A percentile compares a stretch with the other conserved stretches of the same genome.
phyloP scores from a whole-genome alignment of 2,888 invertebrate species.

The Ernsta delagoae region DNA sequence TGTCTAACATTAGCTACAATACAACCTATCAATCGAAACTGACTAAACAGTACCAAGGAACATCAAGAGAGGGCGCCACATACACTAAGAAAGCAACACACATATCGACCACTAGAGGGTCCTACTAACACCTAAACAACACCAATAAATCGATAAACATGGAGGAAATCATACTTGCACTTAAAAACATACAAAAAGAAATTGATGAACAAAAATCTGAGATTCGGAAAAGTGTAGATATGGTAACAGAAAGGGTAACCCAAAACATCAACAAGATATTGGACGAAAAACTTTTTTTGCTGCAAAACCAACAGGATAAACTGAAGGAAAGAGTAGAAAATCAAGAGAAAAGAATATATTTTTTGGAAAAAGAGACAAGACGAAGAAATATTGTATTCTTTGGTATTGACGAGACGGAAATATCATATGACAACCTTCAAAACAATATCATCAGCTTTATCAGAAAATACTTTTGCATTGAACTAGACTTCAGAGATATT shows the following conservation, averaged over 20 bases:
- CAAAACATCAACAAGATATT: conserved; percentile 26
- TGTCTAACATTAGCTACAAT: neutral
- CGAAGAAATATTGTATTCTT: conserved; percentile 41
- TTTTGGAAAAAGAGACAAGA: conserved; percentile 41
- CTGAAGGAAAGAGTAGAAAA: conserved; percentile 38
- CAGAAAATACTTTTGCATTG: conserved; percentile 19
- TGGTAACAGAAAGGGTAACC: conserved; percentile 17
- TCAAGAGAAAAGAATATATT: conserved; percentile 40
- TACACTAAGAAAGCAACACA: neutral
- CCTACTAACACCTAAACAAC: neutral
- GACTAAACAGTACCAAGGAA: neutral
- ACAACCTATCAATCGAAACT: neutral
- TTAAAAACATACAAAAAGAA: conserved; percentile 25
- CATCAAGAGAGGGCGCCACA: neutral
- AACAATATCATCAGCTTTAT: conserved; percentile 34
- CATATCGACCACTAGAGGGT: neutral
- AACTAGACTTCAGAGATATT: conserved; percentile 36
- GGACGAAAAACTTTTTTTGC: conserved; percentile 23
- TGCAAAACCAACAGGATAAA: conserved; percentile 36
- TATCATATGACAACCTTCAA: conserved; percentile 39
- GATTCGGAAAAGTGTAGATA: conserved; percentile 10
- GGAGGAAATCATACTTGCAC: conserved; percentile 18
- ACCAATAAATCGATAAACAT: conserved; percentile 9
- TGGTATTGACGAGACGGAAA: conserved; percentile 40
- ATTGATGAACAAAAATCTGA: conserved; percentile 24